Evolutionary conservation across 2,888 invertebrate species (phyloP).

Genomic region (Eurytoma adleriae): DNA sequence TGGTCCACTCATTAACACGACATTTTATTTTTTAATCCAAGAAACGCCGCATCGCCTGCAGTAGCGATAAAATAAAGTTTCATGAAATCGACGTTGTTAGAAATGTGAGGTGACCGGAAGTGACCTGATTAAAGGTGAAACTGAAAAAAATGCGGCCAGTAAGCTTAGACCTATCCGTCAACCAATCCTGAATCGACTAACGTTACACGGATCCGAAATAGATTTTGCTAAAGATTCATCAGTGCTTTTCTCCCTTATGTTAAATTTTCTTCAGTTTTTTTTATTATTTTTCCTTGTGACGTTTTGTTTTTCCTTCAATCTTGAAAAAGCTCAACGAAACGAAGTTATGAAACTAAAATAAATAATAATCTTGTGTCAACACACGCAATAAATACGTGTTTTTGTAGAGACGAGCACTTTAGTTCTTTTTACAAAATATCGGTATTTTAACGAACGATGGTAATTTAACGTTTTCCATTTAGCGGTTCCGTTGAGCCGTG

Average conservation of each 20-base stretch:
- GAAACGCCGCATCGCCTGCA: too few species aligned
- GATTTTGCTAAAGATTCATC: conserved; percentile 66
- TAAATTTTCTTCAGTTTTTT: neutral
- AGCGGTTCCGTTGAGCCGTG: too few species aligned
- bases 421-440: neutral
- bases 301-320: too few species aligned
- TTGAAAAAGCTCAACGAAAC: too few species aligned
- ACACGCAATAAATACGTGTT: too few species aligned
- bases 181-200: conserved; percentile 69
- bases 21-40: too few species aligned
- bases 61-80: neutral
- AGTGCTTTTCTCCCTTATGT: neutral
- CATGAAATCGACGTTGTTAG: conserved; percentile 47
- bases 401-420: too few species aligned
- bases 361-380: too few species aligned
- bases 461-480: neutral
- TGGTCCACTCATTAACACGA: neutral
- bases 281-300: neutral
- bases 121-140: conserved; percentile 73
- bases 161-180: conserved; percentile 66
- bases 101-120: conserved; percentile 64
- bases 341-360: too few species aligned
- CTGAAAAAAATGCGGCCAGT: conserved; percentile 74
- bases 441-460: neutral
- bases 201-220: conserved; percentile 71